Evolutionary conservation across 2,113 vertebrate genomes (phyloP), one percentile per base, ranked within the genome.

Genomic region (Neolamprologus sp.): DNA sequence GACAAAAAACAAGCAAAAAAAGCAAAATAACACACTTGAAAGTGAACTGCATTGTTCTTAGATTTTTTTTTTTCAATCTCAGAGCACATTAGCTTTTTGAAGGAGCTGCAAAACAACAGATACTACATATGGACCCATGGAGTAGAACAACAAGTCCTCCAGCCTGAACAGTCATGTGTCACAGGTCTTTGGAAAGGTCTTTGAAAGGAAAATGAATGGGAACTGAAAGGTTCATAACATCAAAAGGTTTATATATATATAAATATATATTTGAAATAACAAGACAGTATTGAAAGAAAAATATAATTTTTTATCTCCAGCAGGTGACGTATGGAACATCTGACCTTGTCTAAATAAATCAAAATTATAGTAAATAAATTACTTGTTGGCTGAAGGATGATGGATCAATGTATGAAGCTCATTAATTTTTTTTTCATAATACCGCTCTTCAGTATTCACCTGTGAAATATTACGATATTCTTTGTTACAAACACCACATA

Each of bases 331-430:
- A 54, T 84, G 57, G 68, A 54, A 55, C 45, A 14, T 45, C 35
- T 88, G 83, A 87, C 92, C 88, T 89, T 92, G 82, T 91, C 33
- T 91, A 40, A 91, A 93, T 90, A 88, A 93, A 92, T 93, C 21
- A 84, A 28, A 82, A 84, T 83, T 53, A 73, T 55, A 17, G 35
- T 93, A 85, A 92, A 95, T 95, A 91, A 92, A 90, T 91, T 78
- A 90, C 54, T 47, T 68, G 51, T 65, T 82, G 45, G 85, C 17
- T 89, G 83, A 92, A 93, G 90, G 90, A 90, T 91, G 28, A 42
- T 73, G 68, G 84, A 93, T 93, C 89, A 88, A 94, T 94, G 60
- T 33, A 31, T 37, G 53, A 86, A 51, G 68, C 31, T 87, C 55
- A 87, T 83, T 91, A 91, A 87, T 57, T 28, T 88, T 85, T 84